Base-by-base conservation (phyloP, 2,797 vertebrate genomes). In the Centropyge bicolor region DNA sequence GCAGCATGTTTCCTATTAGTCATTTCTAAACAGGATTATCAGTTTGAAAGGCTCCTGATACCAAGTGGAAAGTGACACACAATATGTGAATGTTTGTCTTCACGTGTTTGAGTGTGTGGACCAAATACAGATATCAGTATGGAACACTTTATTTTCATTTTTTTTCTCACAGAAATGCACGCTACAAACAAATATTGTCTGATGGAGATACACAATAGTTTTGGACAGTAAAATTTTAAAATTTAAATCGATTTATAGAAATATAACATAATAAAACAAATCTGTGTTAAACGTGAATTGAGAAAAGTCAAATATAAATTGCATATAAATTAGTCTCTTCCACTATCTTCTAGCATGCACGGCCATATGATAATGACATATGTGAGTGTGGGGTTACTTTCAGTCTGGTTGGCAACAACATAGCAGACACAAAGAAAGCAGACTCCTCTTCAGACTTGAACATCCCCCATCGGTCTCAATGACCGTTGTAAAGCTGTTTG, bases 401-500 rank as follows among this genome's bases (percentile, higher is more conserved):
- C 41, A 27, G 41, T 31, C 46, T 35, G 11, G 20, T 20, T 36
- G 46, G 22, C 35, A 70, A 65, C 60, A 45, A 52, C 19, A 38
- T 19, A 10, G 52, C 49, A 55, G 52, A 63, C 31, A 36, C 8
- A 35, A 24, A 64, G 31, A 71, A 20, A 51, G 36, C 12, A 38
- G 20, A 31, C 38, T 59, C 12, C 8, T 69, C 54, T 5, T 65
- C 56, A 74, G n/a, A 36, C 62, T 36, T 45, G 8, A n/a, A 61
- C 36, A 1, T 8, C 6, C 41, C 45, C 19, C 56, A 54, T 74
- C 51, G 9, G 14, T 60, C 13, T 45, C 70, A 16, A 46, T 72
- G 71, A 69, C 77, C 14, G 70, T 74, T 87, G 72, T 20, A 11
- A 68, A 46, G 45, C 41, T 89, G 60, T 85, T 86, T 89, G 78